Conservation (phyloP, 1,140 invertebrate genomes). For the Drosophila serrata region DNA sequence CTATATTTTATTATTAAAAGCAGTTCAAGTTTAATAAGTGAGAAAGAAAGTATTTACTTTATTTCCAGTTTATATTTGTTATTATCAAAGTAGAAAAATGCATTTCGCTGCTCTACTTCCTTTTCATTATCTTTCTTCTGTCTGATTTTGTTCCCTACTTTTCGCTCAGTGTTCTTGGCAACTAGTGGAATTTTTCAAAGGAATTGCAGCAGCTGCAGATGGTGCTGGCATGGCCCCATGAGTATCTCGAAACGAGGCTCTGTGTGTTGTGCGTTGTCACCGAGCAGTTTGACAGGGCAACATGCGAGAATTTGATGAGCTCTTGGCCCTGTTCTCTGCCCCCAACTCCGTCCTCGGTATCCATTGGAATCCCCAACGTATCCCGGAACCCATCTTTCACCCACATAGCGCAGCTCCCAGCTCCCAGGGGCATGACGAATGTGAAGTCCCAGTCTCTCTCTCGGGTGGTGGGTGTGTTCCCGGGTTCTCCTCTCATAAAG, state of each 20-base stretch:
- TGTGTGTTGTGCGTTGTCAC: slow-evolving; percentile 65
- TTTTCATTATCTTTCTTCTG: not conserved
- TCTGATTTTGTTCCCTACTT: not conserved
- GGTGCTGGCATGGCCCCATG: slow-evolving; percentile 48
- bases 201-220: slow-evolving; percentile 79
- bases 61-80: no score
- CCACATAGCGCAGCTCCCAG: slow-evolving; percentile 18
- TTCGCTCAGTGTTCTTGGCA: slow-evolving; percentile 38
- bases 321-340: slow-evolving; percentile 11
- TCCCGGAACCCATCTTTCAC: slow-evolving; percentile 17
- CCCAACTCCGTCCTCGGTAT: not conserved
- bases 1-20: no score
- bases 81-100: not conserved
- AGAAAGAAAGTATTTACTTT: no score
- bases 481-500: slow-evolving; percentile 39
- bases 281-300: slow-evolving; percentile 75
- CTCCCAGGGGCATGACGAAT: slow-evolving; percentile 52
- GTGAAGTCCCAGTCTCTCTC: slow-evolving; percentile 10
- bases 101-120: no score
- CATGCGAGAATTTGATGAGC: slow-evolving; percentile 84
- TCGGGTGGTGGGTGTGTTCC: slow-evolving; percentile 39
- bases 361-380: not conserved
- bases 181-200: slow-evolving; percentile 78
- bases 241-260: slow-evolving; percentile 37
- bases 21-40: no score